Percentiles rank a stretch among this genome's conserved stretches.
phyloP scores from a whole-genome alignment of 2,113 vertebrate species.

The Chrysemys picta region DNA sequence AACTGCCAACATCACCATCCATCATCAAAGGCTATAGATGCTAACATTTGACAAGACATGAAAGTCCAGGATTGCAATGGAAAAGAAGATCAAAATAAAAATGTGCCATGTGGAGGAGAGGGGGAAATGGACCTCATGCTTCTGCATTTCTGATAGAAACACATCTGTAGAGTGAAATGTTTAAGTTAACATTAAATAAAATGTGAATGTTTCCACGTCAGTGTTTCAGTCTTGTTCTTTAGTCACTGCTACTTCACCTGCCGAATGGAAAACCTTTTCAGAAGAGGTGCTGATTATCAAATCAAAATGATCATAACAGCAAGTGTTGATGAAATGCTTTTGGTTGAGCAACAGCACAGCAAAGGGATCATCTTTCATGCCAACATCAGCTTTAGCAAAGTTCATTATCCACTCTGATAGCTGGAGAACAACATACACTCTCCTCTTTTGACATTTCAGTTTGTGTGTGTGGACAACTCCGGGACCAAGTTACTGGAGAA shows the following conservation, averaged over 20 bases:
- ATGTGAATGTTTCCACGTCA: neutral
- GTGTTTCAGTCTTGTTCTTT: neutral
- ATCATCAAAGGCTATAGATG: neutral
- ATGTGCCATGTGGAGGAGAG: neutral
- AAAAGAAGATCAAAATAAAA: slow-evolving; percentile 36
- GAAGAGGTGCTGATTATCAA: neutral
- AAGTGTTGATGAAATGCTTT: neutral
- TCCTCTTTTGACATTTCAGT: neutral
- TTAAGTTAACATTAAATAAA: slow-evolving; percentile 7
- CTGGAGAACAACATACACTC: neutral
- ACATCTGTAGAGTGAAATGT: neutral
- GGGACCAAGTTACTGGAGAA: neutral
- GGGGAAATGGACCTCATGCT: slow-evolving; percentile 1
- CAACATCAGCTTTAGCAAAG: neutral
- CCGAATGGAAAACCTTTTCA: neutral
- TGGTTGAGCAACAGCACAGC: neutral
- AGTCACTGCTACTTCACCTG: neutral
- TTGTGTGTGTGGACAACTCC: neutral
- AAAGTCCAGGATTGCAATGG: neutral
- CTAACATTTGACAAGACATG: slow-evolving; percentile 13
- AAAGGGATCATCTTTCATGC: neutral
- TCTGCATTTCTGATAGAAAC: slow-evolving; percentile 5
- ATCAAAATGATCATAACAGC: neutral
- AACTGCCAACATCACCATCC: slow-evolving; percentile 18
- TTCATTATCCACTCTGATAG: neutral